These are phyloP conservation scores for Microcebus lehilahytsara DNA, from an alignment of 2,113 vertebrate species.

Conservation along the genomic window DNA sequence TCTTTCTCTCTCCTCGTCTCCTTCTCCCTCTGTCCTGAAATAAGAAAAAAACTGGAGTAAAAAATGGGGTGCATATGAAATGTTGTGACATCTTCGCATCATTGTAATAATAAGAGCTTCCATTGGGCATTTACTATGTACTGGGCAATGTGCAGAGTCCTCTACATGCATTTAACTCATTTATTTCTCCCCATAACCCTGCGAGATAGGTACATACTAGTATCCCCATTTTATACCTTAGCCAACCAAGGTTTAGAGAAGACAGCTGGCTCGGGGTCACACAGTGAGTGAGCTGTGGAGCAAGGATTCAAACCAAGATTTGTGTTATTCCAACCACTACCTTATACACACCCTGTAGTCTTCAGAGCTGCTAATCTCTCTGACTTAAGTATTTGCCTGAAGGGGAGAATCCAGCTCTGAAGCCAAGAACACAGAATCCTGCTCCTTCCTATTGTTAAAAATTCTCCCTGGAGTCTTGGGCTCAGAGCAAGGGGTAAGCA, in stretches of 20 bases:
- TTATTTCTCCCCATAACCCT: neutral
- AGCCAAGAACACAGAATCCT: neutral
- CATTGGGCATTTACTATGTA: neutral
- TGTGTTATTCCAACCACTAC: neutral
- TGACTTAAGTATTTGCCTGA: neutral
- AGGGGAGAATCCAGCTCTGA: neutral
- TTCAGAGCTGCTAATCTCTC: neutral
- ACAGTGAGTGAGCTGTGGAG: neutral
- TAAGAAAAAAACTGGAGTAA: neutral
- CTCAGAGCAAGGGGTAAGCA: neutral
- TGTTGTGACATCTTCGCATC: constrained; percentile 34
- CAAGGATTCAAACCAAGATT: neutral
- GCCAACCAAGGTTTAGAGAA: neutral
- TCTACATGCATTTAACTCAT: neutral
- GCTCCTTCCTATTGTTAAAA: neutral
- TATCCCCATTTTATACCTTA: neutral
- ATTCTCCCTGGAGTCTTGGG: neutral
- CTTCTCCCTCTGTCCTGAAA: constrained; percentile 10
- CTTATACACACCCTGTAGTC: too few species aligned
- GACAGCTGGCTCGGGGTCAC: neutral
- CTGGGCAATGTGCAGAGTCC: neutral
- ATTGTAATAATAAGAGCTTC: constrained; percentile 8
- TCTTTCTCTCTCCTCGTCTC: neutral
- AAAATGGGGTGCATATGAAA: neutral
- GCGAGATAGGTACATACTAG: neutral